Conservation (phyloP, 2,888 invertebrate genomes). For the Polydrusus pterygomalis region DNA sequence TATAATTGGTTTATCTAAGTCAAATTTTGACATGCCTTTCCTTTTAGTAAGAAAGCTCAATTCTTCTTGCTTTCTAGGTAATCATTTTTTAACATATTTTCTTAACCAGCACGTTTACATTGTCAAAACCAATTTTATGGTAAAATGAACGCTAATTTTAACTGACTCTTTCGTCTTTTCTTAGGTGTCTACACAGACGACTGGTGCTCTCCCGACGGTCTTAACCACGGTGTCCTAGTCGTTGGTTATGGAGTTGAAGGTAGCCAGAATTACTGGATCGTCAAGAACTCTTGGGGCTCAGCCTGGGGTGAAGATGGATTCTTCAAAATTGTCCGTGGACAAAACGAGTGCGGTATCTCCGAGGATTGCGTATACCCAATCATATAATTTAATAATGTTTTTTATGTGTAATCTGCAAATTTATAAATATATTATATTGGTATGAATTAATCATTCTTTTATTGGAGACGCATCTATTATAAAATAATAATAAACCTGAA, state of each 20-base stretch:
- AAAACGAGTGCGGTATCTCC: slow-evolving; percentile 46
- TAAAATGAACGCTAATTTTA: too few relatives aligned
- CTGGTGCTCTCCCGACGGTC: slow-evolving; percentile 1
- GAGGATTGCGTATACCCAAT: slow-evolving; percentile 38
- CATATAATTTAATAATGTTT: not conserved
- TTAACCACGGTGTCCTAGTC: slow-evolving; percentile 45
- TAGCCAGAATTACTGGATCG: slow-evolving; percentile 45
- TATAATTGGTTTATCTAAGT: too few relatives aligned
- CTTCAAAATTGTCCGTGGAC: slow-evolving; percentile 41
- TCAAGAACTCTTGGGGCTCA: slow-evolving; percentile 48
- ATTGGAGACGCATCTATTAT: too few relatives aligned
- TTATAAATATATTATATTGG: not conserved
- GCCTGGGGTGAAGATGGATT: slow-evolving; percentile 45
- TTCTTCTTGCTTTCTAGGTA: too few relatives aligned
- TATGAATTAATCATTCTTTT: not conserved
- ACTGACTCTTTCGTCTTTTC: too few relatives aligned
- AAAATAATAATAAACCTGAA: too few relatives aligned
- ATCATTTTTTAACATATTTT: too few relatives aligned
- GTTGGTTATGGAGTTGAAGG: slow-evolving; percentile 47
- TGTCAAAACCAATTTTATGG: too few relatives aligned
- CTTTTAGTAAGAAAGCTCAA: too few relatives aligned
- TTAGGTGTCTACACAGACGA: slow-evolving; percentile 21
- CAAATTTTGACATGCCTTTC: too few relatives aligned
- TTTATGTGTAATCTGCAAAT: not conserved
- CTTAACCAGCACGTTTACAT: too few relatives aligned